phyloP scores from a whole-genome alignment of 2,888 invertebrate species.

The Agrilus mali region DNA sequence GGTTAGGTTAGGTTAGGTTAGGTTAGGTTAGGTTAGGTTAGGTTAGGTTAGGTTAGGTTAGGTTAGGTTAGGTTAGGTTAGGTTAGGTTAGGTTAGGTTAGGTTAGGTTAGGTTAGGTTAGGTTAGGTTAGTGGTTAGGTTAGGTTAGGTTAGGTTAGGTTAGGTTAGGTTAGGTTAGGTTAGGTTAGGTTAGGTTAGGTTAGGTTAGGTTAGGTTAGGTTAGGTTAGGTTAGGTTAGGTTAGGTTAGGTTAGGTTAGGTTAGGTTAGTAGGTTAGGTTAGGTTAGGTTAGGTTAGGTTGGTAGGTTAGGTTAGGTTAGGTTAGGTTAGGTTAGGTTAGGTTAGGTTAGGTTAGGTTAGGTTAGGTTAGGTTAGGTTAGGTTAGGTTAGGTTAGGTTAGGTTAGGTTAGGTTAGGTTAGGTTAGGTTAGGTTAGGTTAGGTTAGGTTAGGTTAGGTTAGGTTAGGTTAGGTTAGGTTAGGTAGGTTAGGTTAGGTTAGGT shows the following conservation, averaged over 20 bases:
- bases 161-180: too few species aligned
- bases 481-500: slow-evolving; percentile 9
- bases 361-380: slow-evolving; percentile 8
- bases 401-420: slow-evolving; percentile 8
- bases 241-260: slow-evolving; percentile 1
- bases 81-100: slow-evolving; percentile 6
- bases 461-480: slow-evolving; percentile 8
- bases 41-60: slow-evolving; percentile 9
- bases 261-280: slow-evolving; percentile 3
- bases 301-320: slow-evolving; percentile 5
- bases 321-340: slow-evolving; percentile 2
- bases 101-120: slow-evolving; percentile 7
- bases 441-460: slow-evolving; percentile 7
- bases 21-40: slow-evolving; percentile 4
- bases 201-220: too few species aligned
- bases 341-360: slow-evolving; percentile 4
- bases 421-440: slow-evolving; percentile 8
- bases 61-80: slow-evolving; percentile 8
- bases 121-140: slow-evolving; percentile 5
- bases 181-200: background rate
- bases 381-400: slow-evolving; percentile 9
- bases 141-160: too few species aligned
- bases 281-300: slow-evolving; percentile 7
- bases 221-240: slow-evolving; percentile 5
- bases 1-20: too few species aligned